Evolutionary conservation across 1,140 invertebrate species (phyloP).

Genomic region (Lineus longissimus): DNA sequence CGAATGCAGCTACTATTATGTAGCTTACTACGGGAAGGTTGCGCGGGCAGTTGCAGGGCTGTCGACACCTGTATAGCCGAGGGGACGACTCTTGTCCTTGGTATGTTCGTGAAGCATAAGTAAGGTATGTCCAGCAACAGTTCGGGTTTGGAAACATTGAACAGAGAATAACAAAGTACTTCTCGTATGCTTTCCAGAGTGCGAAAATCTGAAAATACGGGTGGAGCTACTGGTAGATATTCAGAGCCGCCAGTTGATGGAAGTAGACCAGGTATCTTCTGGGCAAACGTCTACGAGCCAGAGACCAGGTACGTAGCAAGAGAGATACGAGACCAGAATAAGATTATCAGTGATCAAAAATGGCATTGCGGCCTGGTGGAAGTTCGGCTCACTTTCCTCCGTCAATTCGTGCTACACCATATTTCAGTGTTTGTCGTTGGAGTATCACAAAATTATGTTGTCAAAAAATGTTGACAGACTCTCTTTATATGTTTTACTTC

Average conservation of each 20-base stretch:
- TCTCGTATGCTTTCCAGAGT: no score
- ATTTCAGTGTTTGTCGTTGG: not conserved
- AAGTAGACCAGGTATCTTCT: slow-evolving; percentile 12
- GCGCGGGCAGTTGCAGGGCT: no score
- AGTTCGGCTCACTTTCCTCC: not conserved
- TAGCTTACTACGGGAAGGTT: no score
- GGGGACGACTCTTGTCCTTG: no score
- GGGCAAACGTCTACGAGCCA: slow-evolving; percentile 11
- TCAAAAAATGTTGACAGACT: no score
- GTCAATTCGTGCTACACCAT: not conserved
- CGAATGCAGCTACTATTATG: no score
- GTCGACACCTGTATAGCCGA: no score
- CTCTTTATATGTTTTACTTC: no score
- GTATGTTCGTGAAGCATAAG: no score
- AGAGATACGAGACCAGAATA: not conserved
- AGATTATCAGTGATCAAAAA: not conserved
- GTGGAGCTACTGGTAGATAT: not conserved
- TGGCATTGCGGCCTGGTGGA: not conserved
- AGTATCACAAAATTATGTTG: not conserved
- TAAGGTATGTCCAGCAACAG: no score
- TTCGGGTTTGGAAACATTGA: no score
- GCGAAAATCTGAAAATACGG: not conserved
- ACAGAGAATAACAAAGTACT: no score
- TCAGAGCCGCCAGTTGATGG: not conserved
- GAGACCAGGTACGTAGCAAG: slow-evolving; percentile 30